Base-by-base conservation (phyloP, 92 coral and sea anemone species). In the Phymanthus crucifer region DNA sequence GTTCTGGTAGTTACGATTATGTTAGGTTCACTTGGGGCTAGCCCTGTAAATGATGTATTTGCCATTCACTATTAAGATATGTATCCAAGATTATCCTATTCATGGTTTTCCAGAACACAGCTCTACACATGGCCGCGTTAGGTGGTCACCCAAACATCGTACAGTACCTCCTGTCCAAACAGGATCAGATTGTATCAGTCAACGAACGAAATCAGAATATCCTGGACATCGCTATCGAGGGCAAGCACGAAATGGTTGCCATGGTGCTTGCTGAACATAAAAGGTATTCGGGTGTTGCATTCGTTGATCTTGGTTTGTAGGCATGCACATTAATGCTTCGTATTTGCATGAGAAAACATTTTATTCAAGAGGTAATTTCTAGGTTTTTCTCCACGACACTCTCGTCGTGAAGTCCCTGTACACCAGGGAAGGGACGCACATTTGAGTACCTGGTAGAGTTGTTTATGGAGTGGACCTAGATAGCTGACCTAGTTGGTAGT, bases 121-220 rank as follows among this genome's bases (percentile, higher is more conserved):
- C 97, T 10, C 83, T 92, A 0, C 97, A 92, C 65, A 92, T 90
- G 97, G 90, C 92, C 32, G 97, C 97, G 45, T 84, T 91, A 84
- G 97, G 97, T 8, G 97, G 97, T 16, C 94, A 92, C 71, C 88
- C 90, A 3, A 86, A 90, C 32, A 87, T 92, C 43, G 87, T 92
- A 11, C 64, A 87, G 35, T 80, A 80, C 73, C 90, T 92, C 32
- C 97, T 92, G 31, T 80, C 83, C 27, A 92, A 92, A 87, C 89
- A 84, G 35, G 97, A 92, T 33, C 97, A 92, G 66, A 77, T 92
- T n/a, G 97, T 92, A 7, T 84, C 92, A 27, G 97, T 92, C 10
- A 92, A 92, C 82, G 97, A 92, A 71, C 87, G 97, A 40, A 92
- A 92, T 75, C 97, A 92, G 65, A 92, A 92, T 72, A 88, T 90